A percentile compares a stretch with the other conserved stretches of the same genome.
Evolutionary conservation across 2,113 vertebrate genomes (phyloP).

Genomic region (Petrocephalus microphthalmus): DNA sequence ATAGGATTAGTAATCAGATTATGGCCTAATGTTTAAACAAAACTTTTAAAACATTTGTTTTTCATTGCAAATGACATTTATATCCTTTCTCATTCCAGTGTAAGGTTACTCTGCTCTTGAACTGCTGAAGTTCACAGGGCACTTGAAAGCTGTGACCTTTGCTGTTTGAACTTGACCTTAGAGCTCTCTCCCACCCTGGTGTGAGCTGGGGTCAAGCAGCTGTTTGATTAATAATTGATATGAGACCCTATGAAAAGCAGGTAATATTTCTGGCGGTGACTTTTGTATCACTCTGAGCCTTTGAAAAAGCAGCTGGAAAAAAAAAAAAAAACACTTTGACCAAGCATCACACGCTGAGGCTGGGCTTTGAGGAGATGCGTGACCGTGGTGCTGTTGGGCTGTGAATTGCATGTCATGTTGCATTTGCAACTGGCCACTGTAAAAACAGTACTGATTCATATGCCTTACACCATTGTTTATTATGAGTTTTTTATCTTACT

Average conservation of each 20-base stretch:
- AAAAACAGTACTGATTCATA: not conserved
- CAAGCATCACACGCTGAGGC: not conserved
- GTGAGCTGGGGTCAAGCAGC: slow-evolving; percentile 6
- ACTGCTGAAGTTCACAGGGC: slow-evolving; percentile 17
- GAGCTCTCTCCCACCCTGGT: slow-evolving; percentile 14
- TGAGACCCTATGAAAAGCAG: not conserved
- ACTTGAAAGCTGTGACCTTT: not conserved
- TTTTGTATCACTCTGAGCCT: not conserved
- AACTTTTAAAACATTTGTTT: not conserved
- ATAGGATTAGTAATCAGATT: not conserved
- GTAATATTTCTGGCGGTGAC: slow-evolving; percentile 9
- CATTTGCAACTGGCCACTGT: not conserved
- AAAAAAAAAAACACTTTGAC: not conserved
- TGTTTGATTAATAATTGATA: slow-evolving; percentile 24
- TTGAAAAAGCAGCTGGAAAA: slow-evolving; percentile 11
- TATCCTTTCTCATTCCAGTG: not conserved
- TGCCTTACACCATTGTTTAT: not conserved
- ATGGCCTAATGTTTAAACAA: not conserved
- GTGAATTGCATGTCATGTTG: not conserved
- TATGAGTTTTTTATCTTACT: not conserved
- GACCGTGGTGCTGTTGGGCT: not conserved
- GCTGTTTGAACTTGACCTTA: slow-evolving; percentile 33
- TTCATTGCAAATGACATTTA: not conserved
- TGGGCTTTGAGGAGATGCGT: not conserved
- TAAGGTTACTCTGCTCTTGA: not conserved